Evolutionary conservation across 2,113 vertebrate genomes (phyloP).

Genomic region (Clinocottus analis): DNA sequence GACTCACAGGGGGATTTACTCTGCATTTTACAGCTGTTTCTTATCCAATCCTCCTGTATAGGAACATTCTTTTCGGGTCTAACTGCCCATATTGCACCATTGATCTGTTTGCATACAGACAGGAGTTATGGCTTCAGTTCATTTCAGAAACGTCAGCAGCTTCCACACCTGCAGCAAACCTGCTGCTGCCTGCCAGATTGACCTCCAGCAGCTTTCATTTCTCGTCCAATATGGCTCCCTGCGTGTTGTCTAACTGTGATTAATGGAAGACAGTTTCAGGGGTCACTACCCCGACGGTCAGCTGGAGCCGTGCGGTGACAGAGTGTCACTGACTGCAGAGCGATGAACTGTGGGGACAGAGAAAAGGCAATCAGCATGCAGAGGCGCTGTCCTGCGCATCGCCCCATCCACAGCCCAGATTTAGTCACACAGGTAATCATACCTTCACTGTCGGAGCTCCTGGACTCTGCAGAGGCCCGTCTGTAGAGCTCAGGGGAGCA

Average conservation of each 20-base stretch:
- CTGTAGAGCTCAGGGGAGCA: background rate
- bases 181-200: constrained; percentile 6
- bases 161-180: background rate
- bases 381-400: background rate
- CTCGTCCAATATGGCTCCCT: constrained; percentile 25
- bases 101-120: constrained; percentile 12
- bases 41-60: background rate
- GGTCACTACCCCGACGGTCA: constrained; percentile 51
- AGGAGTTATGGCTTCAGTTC: constrained; percentile 4
- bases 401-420: constrained; percentile 31
- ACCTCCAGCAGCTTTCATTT: constrained; percentile 49
- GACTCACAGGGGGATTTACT: background rate
- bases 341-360: constrained; percentile 37
- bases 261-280: constrained; percentile 54
- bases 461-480: background rate
- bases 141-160: constrained; percentile 17
- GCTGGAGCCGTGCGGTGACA: constrained; percentile 45
- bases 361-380: constrained; percentile 53
- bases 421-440: constrained; percentile 25
- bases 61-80: background rate
- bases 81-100: background rate
- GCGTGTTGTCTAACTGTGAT: constrained; percentile 53
- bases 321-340: constrained; percentile 39
- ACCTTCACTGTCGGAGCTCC: constrained; percentile 13
- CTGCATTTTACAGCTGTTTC: background rate